Evolutionary conservation across 1,140 invertebrate species (phyloP).

Genomic region (Cotesia vestalis): DNA sequence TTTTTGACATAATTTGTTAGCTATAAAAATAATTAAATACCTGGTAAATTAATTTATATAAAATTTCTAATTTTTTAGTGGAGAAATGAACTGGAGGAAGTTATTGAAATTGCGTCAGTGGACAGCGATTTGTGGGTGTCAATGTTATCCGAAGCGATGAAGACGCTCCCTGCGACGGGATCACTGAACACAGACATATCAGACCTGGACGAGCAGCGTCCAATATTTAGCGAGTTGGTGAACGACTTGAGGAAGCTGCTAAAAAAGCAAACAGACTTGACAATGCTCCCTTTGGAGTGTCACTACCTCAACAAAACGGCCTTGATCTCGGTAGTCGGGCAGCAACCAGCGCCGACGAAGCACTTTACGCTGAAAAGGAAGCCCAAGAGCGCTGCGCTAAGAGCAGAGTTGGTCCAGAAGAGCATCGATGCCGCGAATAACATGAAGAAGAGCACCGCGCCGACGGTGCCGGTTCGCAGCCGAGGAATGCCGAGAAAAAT

Average conservation of each 20-base stretch:
- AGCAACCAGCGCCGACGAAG: conserved; percentile 76
- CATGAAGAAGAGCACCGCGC: conserved; percentile 86
- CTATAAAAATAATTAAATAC: too few relatives aligned
- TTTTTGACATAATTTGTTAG: too few relatives aligned
- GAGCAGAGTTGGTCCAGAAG: conserved; percentile 90
- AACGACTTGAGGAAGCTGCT: conserved; percentile 86
- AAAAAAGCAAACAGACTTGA: conserved; percentile 85
- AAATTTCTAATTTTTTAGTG: conserved; percentile 73
- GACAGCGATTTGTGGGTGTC: conserved; percentile 97
- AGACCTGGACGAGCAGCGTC: conserved; percentile 85
- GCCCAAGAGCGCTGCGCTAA: conserved; percentile 91
- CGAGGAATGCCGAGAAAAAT: conserved; percentile 96
- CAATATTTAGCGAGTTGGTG: conserved; percentile 90
- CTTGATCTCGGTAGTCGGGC: conserved; percentile 81
- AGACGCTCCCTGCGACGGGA: conserved; percentile 88
- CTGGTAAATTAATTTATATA: too few relatives aligned
- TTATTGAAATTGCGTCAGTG: conserved; percentile 87
- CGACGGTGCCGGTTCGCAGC: conserved; percentile 89
- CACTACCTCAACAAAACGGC: conserved; percentile 96
- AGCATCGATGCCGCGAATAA: conserved; percentile 88
- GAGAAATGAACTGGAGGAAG: conserved; percentile 91
- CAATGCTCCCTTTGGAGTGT: conserved; percentile 93
- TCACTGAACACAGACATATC: conserved; percentile 86
- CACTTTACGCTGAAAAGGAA: conserved; percentile 95
- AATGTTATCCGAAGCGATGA: conserved; percentile 94